Evolutionary conservation across 1,140 invertebrate species (phyloP).

Genomic region (Euwallacea similis): DNA sequence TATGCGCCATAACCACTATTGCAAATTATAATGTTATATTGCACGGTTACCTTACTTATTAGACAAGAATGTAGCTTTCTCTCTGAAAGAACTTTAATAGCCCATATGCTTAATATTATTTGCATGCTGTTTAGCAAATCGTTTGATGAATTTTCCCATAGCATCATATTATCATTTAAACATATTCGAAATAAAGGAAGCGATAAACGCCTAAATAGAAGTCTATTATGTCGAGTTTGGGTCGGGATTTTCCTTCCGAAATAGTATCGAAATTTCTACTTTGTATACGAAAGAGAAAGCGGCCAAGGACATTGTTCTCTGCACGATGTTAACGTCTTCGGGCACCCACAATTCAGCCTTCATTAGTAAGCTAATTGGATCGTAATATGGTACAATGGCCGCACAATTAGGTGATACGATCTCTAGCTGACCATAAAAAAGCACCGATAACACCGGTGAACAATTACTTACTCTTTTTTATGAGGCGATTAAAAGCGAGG

Average conservation of each 20-base stretch:
- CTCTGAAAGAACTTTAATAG: constrained; percentile 14
- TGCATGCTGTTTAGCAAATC: background rate
- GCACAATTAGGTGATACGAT: background rate
- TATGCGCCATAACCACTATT: constrained; percentile 3
- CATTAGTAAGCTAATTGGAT: background rate
- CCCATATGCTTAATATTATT: constrained; percentile 3
- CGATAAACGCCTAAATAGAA: background rate
- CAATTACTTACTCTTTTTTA: no score
- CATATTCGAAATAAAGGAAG: background rate
- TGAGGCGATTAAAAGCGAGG: no score
- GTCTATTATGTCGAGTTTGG: no score
- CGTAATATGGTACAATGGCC: background rate
- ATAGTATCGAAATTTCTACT: no score
- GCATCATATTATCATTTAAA: background rate
- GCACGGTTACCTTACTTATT: constrained; percentile 26
- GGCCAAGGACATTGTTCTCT: constrained; percentile 3
- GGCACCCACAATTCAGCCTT: constrained; percentile 1
- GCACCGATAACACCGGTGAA: no score
- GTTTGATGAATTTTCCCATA: background rate
- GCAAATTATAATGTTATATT: constrained; percentile 21
- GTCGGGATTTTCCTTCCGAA: no score
- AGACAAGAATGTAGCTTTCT: constrained; percentile 34
- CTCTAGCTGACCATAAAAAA: background rate
- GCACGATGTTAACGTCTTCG: background rate
- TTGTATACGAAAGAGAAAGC: constrained; percentile 1